Evolutionary conservation across 2,113 vertebrate genomes (phyloP).

Genomic region (Gymnocephalus cernua): DNA sequence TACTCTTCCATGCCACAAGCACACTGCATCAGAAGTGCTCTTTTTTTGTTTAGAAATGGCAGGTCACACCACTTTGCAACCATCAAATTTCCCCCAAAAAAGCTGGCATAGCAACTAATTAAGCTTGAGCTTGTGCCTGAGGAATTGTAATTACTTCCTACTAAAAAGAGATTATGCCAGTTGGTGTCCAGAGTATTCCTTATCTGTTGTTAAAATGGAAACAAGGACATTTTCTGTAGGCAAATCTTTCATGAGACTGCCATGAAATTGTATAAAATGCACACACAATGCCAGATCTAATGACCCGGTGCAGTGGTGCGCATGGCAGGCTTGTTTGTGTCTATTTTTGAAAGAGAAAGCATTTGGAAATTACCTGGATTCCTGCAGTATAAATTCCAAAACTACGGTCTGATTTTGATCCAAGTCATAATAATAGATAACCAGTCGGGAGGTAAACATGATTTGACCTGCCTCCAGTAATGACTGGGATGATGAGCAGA

Average conservation of each 20-base stretch:
- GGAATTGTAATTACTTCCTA: slow-evolving; percentile 35
- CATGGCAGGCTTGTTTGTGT: background rate
- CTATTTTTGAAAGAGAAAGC: background rate
- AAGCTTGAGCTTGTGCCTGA: slow-evolving; percentile 50
- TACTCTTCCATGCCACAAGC: slow-evolving; percentile 20
- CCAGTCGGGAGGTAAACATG: background rate
- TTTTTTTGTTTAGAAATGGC: background rate
- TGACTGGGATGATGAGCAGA: slow-evolving; percentile 40
- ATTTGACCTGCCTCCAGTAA: background rate
- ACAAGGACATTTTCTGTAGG: background rate
- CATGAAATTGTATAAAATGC: background rate
- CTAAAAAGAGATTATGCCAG: slow-evolving; percentile 35
- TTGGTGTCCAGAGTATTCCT: slow-evolving; percentile 4
- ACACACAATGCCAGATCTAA: background rate
- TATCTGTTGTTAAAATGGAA: background rate
- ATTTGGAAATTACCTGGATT: slow-evolving; percentile 29
- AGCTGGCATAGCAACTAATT: slow-evolving; percentile 44
- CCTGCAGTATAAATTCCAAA: slow-evolving; percentile 26
- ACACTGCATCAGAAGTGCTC: slow-evolving; percentile 13
- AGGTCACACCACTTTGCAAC: slow-evolving; percentile 15
- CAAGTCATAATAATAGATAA: background rate
- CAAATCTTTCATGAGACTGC: background rate
- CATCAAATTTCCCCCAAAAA: background rate
- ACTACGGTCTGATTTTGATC: slow-evolving; percentile 33
- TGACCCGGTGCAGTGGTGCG: slow-evolving; percentile 15